These are phyloP conservation scores for Beris morrisii DNA, from an alignment of 2,888 invertebrate species.

Conservation along the genomic window DNA sequence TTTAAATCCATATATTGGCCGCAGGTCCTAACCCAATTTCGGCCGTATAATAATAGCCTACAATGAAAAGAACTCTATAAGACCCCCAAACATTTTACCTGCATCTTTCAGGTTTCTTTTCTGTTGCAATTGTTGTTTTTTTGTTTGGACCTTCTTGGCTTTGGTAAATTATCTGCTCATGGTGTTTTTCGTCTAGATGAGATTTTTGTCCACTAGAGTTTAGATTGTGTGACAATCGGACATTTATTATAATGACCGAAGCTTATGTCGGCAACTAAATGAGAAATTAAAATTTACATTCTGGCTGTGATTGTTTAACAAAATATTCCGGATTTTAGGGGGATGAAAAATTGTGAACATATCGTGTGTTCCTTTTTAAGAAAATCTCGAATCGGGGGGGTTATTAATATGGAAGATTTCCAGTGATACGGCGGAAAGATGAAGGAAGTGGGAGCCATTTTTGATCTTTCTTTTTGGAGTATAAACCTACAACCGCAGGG, in stretches of 20 bases:
- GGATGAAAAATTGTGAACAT: conserved; percentile 18
- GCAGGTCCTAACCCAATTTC: conserved; percentile 25
- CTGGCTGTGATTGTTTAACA: conserved; percentile 21
- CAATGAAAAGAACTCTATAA: conserved; percentile 19
- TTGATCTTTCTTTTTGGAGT: too few species aligned
- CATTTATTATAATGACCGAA: conserved; percentile 39
- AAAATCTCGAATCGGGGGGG: neutral
- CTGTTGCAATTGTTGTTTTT: neutral
- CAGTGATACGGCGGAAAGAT: conserved; percentile 1
- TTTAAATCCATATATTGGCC: conserved; percentile 25
- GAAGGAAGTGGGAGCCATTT: conserved; percentile 5
- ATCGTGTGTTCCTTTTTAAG: neutral
- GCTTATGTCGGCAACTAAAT: conserved; percentile 38
- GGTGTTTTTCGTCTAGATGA: conserved; percentile 22
- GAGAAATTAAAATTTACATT: conserved; percentile 38
- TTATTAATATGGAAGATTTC: conserved; percentile 7
- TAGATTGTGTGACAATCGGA: conserved; percentile 31
- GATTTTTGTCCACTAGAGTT: conserved; percentile 17
- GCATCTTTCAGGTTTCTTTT: neutral
- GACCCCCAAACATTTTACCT: conserved; percentile 12
- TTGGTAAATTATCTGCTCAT: conserved; percentile 29
- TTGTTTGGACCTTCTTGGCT: neutral
- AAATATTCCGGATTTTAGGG: conserved; percentile 4
- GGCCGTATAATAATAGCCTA: conserved; percentile 14
- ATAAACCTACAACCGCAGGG: too few species aligned